These are phyloP conservation scores for Loxodonta africana DNA, from an alignment of 2,113 vertebrate species.

Conservation along the genomic window DNA sequence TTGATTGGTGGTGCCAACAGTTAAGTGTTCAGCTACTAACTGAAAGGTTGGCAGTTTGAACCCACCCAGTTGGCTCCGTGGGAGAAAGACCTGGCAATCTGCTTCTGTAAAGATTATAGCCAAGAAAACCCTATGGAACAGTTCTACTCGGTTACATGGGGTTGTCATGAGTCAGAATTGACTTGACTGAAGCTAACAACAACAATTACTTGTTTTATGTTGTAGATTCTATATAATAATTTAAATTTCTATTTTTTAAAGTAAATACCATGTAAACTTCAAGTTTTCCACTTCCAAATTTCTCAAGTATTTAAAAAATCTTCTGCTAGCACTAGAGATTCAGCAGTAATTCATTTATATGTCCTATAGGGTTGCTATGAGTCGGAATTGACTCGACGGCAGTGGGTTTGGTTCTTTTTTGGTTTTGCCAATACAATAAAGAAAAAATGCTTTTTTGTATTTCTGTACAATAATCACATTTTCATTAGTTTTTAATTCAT, in stretches of 20 bases:
- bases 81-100: background rate
- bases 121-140: background rate
- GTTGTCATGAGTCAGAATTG: background rate
- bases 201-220: background rate
- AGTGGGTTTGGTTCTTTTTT: too few relatives aligned
- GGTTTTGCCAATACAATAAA: background rate
- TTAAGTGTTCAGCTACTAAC: background rate
- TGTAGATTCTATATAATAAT: background rate
- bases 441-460: background rate
- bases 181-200: too few relatives aligned
- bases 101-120: background rate
- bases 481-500: background rate
- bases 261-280: background rate
- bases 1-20: background rate
- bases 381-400: too few relatives aligned
- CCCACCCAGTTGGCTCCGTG: background rate
- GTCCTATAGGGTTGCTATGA: too few relatives aligned
- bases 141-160: background rate
- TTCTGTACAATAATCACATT: background rate
- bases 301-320: background rate
- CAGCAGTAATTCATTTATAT: background rate
- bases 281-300: background rate
- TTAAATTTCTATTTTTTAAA: background rate
- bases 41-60: background rate
- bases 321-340: background rate